phyloP scores from a whole-genome alignment of 1,140 invertebrate species.

The Saccostrea cuccullata region DNA sequence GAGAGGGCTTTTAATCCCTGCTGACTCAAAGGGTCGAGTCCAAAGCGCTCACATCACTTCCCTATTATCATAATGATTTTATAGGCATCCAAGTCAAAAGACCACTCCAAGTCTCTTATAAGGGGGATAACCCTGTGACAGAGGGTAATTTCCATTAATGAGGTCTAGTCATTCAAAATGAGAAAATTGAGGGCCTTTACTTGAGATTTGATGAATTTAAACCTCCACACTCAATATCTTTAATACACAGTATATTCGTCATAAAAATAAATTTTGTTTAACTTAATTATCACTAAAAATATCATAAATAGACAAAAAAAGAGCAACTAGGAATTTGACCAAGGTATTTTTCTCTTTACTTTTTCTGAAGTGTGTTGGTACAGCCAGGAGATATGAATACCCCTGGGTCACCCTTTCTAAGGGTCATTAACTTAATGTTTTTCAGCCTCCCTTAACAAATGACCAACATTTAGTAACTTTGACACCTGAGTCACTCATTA shows the following conservation, averaged over 20 bases:
- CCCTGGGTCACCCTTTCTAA: background rate
- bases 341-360: background rate
- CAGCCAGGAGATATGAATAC: background rate
- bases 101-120: background rate
- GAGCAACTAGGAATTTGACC: background rate
- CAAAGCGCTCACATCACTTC: background rate
- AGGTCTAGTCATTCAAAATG: slow-evolving; percentile 21
- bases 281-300: background rate
- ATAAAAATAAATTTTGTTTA: background rate
- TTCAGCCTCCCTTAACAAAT: slow-evolving; percentile 8
- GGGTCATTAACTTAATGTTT: slow-evolving; percentile 3
- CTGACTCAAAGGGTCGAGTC: slow-evolving; percentile 29
- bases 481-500: slow-evolving; percentile 21
- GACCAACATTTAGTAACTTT: slow-evolving; percentile 1
- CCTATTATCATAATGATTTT: background rate
- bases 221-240: background rate
- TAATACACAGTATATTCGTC: no score
- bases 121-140: background rate
- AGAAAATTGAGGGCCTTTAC: background rate
- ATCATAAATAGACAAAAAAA: no score
- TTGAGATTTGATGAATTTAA: background rate
- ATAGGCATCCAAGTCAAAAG: background rate
- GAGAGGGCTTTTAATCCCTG: slow-evolving; percentile 15
- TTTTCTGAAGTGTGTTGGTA: background rate
- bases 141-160: slow-evolving; percentile 22